These are phyloP conservation scores for Danaus chrysippus DNA, from an alignment of 2,888 invertebrate species.

Conservation along the genomic window DNA sequence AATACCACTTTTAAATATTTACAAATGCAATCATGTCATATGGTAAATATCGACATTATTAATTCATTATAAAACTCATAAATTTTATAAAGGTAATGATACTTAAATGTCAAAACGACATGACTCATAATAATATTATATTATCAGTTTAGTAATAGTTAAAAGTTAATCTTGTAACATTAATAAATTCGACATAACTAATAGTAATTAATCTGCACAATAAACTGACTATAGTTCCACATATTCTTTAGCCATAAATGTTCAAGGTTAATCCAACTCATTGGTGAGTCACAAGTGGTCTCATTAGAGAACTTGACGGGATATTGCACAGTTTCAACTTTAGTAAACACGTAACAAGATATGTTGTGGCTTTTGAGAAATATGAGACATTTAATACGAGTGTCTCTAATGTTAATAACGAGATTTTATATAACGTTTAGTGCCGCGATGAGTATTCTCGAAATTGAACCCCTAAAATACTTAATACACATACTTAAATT, in stretches of 20 bases:
- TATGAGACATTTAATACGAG: background rate
- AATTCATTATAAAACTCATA: too few species aligned
- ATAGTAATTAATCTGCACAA: conserved; percentile 7
- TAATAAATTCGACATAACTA: background rate
- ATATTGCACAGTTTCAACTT: conserved; percentile 34
- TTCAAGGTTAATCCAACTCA: conserved; percentile 34
- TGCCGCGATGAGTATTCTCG: too few species aligned
- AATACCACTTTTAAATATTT: too few species aligned
- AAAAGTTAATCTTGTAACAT: conserved; percentile 6
- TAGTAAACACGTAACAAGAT: conserved; percentile 14
- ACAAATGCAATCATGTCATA: too few species aligned
- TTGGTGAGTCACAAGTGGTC: conserved; percentile 32
- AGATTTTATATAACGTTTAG: background rate
- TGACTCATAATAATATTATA: too few species aligned
- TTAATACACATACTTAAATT: too few species aligned
- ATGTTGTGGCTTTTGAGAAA: conserved; percentile 2
- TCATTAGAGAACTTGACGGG: conserved; percentile 27
- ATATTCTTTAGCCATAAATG: conserved; percentile 26
- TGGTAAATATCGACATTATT: too few species aligned
- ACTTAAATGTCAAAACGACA: too few species aligned
- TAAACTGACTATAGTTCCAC: conserved; percentile 26
- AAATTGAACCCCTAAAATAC: too few species aligned
- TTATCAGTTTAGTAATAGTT: background rate
- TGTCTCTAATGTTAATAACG: background rate
- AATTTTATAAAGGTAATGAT: too few species aligned